Percentiles rank a stretch among this genome's conserved stretches.
Conservation (phyloP, 92 coral and sea anemone species). For the Scolanthus callimorphus region DNA sequence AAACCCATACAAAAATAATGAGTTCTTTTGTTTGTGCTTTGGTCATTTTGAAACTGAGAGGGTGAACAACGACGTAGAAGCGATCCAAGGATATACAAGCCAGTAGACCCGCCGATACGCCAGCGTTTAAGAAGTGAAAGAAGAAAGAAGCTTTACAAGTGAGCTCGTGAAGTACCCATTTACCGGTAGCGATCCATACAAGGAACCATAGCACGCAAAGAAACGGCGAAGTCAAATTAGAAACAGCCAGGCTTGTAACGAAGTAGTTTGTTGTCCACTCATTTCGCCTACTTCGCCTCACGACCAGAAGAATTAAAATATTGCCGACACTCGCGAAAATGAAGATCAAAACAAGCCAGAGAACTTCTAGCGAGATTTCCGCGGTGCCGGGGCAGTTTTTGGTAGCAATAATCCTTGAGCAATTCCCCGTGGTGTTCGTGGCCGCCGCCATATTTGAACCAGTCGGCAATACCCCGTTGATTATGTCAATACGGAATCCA, state of each 20-base stretch:
- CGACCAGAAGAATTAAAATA: constrained; percentile 68
- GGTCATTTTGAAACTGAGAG: constrained; percentile 92
- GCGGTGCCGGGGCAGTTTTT: constrained; percentile 21
- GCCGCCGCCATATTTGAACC: not conserved
- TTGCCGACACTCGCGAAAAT: constrained; percentile 73
- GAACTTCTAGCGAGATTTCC: constrained; percentile 37
- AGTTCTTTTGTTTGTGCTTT: constrained; percentile 91
- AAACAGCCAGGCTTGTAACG: constrained; percentile 78
- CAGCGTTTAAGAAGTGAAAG: constrained; percentile 75
- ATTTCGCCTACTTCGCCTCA: constrained; percentile 83
- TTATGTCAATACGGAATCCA: no score
- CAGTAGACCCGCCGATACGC: constrained; percentile 81
- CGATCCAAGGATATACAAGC: constrained; percentile 95
- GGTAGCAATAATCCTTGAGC: constrained; percentile 30
- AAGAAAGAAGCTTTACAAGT: constrained; percentile 83
- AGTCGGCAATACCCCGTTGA: no score
- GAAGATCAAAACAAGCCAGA: constrained; percentile 53
- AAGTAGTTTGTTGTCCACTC: constrained; percentile 99
- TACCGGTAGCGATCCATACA: constrained; percentile 52
- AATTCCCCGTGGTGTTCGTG: constrained; percentile 15
- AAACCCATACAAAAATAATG: constrained; percentile 84
- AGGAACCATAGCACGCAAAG: constrained; percentile 69
- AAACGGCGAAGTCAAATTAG: constrained; percentile 75
- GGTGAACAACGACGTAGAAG: constrained; percentile 89
- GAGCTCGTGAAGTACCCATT: constrained; percentile 66